phyloP scores from a whole-genome alignment of 2,888 invertebrate species.

The Euplagia quadripunctaria region DNA sequence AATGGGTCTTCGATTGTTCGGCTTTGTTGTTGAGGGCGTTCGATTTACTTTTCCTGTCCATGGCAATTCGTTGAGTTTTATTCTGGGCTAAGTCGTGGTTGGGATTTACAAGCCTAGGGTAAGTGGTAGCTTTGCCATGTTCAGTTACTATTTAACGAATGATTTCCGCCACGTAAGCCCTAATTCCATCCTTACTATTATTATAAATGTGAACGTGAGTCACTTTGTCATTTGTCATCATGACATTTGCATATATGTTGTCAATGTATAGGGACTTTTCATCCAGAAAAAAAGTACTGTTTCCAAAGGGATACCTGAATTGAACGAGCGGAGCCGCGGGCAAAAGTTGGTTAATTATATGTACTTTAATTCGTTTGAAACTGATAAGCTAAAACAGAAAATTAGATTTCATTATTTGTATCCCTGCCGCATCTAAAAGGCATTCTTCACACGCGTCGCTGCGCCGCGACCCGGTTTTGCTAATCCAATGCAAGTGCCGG shows the following conservation, averaged over 20 bases:
- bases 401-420: not conserved
- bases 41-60: no score
- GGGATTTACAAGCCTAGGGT: not conserved
- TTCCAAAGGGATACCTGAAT: not conserved
- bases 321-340: not conserved
- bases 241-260: not conserved
- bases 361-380: no score
- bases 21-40: not conserved
- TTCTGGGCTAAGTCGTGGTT: not conserved
- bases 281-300: not conserved
- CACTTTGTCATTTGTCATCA: not conserved
- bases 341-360: no score
- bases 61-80: not conserved
- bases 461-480: constrained; percentile 72
- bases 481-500: constrained; percentile 63
- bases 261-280: not conserved
- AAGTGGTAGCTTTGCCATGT: no score
- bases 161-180: no score
- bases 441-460: constrained; percentile 16
- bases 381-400: not conserved
- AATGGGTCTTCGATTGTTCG: not conserved
- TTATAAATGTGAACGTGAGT: not conserved
- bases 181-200: no score
- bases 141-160: no score
- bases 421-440: not conserved